phyloP scores from a whole-genome alignment of 2,888 invertebrate genomes.

The Epirrita christyi region DNA sequence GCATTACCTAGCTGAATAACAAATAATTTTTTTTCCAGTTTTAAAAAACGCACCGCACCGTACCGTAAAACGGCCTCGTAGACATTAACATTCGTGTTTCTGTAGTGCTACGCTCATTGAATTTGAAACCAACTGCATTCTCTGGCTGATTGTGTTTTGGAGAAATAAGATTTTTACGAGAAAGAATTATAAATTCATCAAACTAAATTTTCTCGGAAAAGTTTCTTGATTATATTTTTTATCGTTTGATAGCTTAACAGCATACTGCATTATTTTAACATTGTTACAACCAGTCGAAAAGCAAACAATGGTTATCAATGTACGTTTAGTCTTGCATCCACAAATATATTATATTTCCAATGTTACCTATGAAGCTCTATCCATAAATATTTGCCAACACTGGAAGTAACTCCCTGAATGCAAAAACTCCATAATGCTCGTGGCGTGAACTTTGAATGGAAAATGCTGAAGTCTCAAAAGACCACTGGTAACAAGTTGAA shows the following conservation, averaged over 20 bases:
- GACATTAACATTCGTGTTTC: slow-evolving; percentile 35
- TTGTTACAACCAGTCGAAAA: too few relatives aligned
- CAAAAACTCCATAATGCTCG: slow-evolving; percentile 25
- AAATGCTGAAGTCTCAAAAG: slow-evolving; percentile 35
- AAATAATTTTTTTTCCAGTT: neutral
- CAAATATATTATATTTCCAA: slow-evolving; percentile 9
- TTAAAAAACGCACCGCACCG: neutral
- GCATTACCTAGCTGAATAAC: neutral
- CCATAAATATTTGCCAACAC: slow-evolving; percentile 12
- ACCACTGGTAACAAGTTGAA: slow-evolving; percentile 28
- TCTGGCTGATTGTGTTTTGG: slow-evolving; percentile 20
- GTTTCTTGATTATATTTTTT: too few relatives aligned
- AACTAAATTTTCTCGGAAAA: neutral
- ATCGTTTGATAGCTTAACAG: too few relatives aligned
- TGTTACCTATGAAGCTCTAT: neutral
- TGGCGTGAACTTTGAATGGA: slow-evolving; percentile 33
- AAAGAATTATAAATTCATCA: slow-evolving; percentile 23
- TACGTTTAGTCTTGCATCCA: too few relatives aligned
- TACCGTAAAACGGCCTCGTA: slow-evolving; percentile 17
- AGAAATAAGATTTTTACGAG: slow-evolving; percentile 24
- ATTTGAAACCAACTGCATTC: slow-evolving; percentile 31
- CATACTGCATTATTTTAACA: too few relatives aligned
- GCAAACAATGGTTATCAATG: too few relatives aligned
- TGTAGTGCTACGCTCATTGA: slow-evolving; percentile 36
- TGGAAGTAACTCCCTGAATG: slow-evolving; percentile 13